phyloP scores from a whole-genome alignment of 2,797 vertebrate species.

The Decapterus maruadsi region DNA sequence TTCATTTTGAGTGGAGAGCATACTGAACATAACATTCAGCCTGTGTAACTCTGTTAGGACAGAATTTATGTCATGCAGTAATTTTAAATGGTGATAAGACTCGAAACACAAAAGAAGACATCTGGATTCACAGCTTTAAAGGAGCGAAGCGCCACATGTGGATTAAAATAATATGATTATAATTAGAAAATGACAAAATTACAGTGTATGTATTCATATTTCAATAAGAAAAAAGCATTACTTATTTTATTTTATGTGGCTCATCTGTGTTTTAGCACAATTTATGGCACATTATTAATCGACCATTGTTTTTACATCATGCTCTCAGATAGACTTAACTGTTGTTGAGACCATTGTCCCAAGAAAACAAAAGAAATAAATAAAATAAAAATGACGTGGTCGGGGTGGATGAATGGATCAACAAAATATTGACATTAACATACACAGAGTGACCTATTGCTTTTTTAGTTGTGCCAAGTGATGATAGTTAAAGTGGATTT shows the following conservation, averaged over 20 bases:
- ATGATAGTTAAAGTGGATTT: background rate
- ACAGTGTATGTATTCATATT: background rate
- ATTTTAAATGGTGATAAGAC: constrained; percentile 16
- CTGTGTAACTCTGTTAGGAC: background rate
- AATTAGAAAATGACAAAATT: background rate
- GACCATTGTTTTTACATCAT: background rate
- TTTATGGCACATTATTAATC: background rate
- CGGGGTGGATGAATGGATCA: background rate
- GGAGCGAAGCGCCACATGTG: background rate
- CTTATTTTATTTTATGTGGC: background rate
- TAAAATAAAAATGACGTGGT: too few species aligned
- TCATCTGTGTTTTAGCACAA: background rate
- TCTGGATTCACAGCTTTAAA: background rate
- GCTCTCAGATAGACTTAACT: background rate
- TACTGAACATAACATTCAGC: constrained; percentile 25
- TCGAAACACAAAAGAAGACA: constrained; percentile 13
- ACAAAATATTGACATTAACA: background rate
- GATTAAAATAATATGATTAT: constrained; percentile 3
- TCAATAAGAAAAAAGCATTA: background rate
- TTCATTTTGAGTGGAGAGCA: constrained; percentile 20
- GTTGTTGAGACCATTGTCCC: background rate
- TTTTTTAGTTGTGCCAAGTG: background rate
- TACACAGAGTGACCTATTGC: background rate
- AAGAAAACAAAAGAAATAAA: too few species aligned
- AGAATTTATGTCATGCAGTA: background rate